These are phyloP conservation scores for Apis cerana DNA, from an alignment of 1,140 invertebrate species.

Conservation along the genomic window DNA sequence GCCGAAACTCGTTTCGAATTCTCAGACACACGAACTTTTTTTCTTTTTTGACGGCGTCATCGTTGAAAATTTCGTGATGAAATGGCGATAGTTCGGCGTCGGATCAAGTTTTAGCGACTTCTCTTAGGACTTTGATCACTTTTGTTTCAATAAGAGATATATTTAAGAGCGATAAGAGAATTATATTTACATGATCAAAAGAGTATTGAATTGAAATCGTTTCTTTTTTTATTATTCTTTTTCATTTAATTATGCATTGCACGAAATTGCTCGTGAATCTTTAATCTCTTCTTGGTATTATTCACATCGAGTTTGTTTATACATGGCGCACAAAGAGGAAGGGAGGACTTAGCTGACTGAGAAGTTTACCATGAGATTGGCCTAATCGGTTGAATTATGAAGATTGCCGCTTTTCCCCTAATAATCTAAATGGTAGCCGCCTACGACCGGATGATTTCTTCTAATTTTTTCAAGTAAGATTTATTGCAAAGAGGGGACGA, in stretches of 20 bases:
- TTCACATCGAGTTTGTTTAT: not conserved
- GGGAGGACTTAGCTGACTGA: not conserved
- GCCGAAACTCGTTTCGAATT: conserved; percentile 44
- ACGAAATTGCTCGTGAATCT: not conserved
- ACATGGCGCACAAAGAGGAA: not conserved
- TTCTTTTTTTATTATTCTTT: too few relatives aligned
- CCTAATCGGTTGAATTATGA: conserved; percentile 22
- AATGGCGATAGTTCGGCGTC: too few relatives aligned
- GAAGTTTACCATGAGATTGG: conserved; percentile 8
- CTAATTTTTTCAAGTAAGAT: not conserved
- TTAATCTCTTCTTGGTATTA: too few relatives aligned
- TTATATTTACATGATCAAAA: too few relatives aligned
- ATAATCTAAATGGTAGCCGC: conserved; percentile 8
- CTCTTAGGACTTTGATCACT: too few relatives aligned
- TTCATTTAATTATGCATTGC: too few relatives aligned
- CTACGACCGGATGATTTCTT: not conserved
- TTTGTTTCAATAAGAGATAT: too few relatives aligned
- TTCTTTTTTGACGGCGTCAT: not conserved
- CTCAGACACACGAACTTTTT: conserved; percentile 32
- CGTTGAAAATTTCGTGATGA: not conserved
- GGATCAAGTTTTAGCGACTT: too few relatives aligned
- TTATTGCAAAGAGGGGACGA: not conserved
- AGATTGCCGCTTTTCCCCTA: not conserved
- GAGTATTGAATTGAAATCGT: too few relatives aligned
- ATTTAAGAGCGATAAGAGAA: too few relatives aligned